Evolutionary conservation across 2,888 invertebrate genomes (phyloP), one percentile per base, ranked within the genome.

Genomic region (Hypena proboscidalis): DNA sequence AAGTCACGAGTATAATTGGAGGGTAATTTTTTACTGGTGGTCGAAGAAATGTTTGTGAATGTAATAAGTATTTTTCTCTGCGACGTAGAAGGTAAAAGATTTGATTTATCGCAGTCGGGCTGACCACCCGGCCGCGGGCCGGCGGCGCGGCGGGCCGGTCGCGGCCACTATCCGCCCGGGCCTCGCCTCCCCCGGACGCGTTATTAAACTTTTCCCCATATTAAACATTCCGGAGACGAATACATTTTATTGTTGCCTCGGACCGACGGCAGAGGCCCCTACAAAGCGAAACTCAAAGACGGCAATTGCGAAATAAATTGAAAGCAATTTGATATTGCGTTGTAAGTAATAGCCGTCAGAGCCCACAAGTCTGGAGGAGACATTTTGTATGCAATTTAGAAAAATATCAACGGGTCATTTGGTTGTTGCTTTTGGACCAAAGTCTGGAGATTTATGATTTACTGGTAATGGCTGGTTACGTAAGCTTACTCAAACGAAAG

Each of bases 151-250:
- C n/a, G n/a, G 67, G 60, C 63, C 67, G 66, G n/a, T n/a, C 62
- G 56, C 58, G 65, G 70, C 67, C 67, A 69, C 67, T 63, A 64
- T 56, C 60, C 67, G 67, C 60, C 46, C 53, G 49, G 5, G 29
- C 44, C 44, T 68, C 65, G 70, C 73, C 72, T n/a, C 75, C 80
- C 78, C 82, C 87, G 87, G 90, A 85, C 90, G 90, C 90, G 90
- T 90, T 90, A 90, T 90, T 90, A 90, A 90, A 91, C 90, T 91
- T 91, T 91, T 91, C 91, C 91, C 91, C 91, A 91, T 91, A 91
- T 91, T 91, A 91, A 91, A 91, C 91, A 91, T 91, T 91, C 91
- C 91, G 87, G 87, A 89, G 88, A 90, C 91, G 91, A 91, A 91
- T 91, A 91, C 90, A 91, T 90, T 90, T 91, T 90, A 91, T 90